Evolutionary conservation across 2,113 vertebrate species (phyloP), one percentile per base, ranked within the genome.

Genomic region (Coptodon rendalli): DNA sequence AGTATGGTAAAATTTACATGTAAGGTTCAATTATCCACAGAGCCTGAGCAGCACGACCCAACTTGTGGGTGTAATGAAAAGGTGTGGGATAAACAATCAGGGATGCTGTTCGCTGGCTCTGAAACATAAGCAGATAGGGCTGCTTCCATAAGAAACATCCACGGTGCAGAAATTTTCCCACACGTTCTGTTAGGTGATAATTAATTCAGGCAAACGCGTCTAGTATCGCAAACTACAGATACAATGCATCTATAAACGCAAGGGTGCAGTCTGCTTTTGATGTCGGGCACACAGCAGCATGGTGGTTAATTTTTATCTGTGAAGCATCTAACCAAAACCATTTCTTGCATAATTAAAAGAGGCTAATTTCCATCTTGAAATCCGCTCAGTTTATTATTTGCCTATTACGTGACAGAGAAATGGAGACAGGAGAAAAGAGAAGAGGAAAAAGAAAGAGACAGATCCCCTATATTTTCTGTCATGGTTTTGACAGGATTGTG

Each of bases 131-230:
- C 17, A 73, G 82, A 61, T 45, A 16, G 36, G 34, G 80, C 73
- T 85, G 50, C 57, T 81, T 87, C 81, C 81, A 31, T 50, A 83
- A 80, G 63, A 89, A 87, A 81, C 85, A 68, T 66, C 80, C 3
- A 11, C 9, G n/a, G 54, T 87, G 38, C 80, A 53, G 59, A 68
- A 82, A 83, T 84, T 87, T 73, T 76, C 54, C 86, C 90, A 87
- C 90, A 87, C 34, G 22, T 86, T 92, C 76, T 90, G 88, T 40
- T 52, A 81, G n/a, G 90, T 61, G 90, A 63, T 93, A 93, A 94
- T 91, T 90, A 90, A 94, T 91, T 78, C 87, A 88, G 5, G 52
- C 56, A 83, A 85, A 84, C 43, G 53, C 14, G 2, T 85, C 78
- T 79, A 36, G 52, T 79, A 66, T 83, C 6, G 38, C 83, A 84